A percentile compares a stretch with the other conserved stretches of the same genome.
phyloP scores from a whole-genome alignment of 2,888 invertebrate species.

The Chaitophorus viminalis region DNA sequence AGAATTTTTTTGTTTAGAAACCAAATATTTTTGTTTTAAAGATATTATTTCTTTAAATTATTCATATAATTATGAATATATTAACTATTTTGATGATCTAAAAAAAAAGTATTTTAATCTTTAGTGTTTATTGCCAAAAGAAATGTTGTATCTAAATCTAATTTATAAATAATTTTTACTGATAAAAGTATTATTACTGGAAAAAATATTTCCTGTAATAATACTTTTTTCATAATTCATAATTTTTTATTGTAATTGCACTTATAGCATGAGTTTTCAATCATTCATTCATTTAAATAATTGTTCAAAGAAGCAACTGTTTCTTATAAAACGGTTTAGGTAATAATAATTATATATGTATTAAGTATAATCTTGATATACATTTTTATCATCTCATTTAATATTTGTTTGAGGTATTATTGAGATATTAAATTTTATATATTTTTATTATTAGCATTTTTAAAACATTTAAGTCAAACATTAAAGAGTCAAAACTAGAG shows the following conservation, averaged over 20 bases:
- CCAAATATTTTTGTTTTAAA: too few relatives aligned
- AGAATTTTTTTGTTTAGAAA: neutral
- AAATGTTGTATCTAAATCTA: neutral
- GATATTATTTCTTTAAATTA: neutral
- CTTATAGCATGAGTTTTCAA: neutral
- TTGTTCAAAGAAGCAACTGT: neutral
- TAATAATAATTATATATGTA: neutral
- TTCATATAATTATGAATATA: neutral
- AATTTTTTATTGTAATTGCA: neutral
- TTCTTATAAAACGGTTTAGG: neutral
- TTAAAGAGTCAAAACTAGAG: neutral
- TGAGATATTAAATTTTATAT: neutral
- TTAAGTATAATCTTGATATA: neutral
- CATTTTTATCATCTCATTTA: neutral
- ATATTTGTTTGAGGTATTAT: neutral
- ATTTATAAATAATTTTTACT: neutral
- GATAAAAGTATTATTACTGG: neutral
- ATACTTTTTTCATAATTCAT: neutral
- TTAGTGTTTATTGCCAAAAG: neutral
- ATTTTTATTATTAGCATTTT: neutral
- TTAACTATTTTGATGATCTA: neutral
- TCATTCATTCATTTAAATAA: neutral
- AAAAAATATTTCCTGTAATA: too few relatives aligned
- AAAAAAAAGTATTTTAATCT: neutral
- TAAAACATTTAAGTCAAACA: neutral